A percentile compares a stretch with the other conserved stretches of the same genome.
phyloP scores from a whole-genome alignment of 2,797 vertebrate species.

The Gephyroberyx darwinii region DNA sequence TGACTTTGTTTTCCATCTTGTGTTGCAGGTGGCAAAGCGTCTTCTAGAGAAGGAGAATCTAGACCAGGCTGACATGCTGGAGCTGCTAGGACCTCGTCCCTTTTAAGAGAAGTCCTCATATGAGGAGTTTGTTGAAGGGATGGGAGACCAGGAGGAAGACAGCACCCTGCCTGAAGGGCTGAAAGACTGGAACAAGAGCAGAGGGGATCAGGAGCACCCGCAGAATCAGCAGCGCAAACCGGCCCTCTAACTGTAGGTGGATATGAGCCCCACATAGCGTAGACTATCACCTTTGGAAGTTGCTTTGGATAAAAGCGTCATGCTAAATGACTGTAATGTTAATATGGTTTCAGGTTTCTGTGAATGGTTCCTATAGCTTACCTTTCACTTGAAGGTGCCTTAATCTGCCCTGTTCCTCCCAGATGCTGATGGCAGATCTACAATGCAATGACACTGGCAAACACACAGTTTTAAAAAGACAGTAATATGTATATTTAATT shows the following conservation, averaged over 20 bases:
- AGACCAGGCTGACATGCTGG: conserved; percentile 91
- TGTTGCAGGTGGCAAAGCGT: conserved; percentile 89
- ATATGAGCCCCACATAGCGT: background rate
- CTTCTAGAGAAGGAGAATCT: conserved; percentile 93
- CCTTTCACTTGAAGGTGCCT: conserved; percentile 21
- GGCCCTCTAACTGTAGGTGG: conserved; percentile 57
- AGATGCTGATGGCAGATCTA: background rate
- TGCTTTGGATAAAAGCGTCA: too few relatives aligned
- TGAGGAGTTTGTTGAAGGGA: conserved; percentile 93
- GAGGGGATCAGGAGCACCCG: conserved; percentile 76
- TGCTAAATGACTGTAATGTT: too few relatives aligned
- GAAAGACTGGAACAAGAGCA: conserved; percentile 90
- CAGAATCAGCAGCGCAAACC: conserved; percentile 45
- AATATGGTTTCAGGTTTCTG: too few relatives aligned
- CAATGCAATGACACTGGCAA: conserved; percentile 13
- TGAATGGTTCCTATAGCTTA: conserved; percentile 1
- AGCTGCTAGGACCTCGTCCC: conserved; percentile 90
- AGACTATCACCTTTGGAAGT: too few relatives aligned
- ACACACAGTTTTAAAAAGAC: background rate
- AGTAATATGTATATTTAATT: conserved; percentile 12
- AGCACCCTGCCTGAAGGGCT: conserved; percentile 88
- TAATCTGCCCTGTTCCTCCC: background rate
- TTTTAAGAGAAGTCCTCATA: conserved; percentile 92
- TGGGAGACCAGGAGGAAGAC: conserved; percentile 88
- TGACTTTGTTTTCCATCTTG: background rate